Evolutionary conservation across 2,797 vertebrate genomes (phyloP).

Genomic region (Huso huso): DNA sequence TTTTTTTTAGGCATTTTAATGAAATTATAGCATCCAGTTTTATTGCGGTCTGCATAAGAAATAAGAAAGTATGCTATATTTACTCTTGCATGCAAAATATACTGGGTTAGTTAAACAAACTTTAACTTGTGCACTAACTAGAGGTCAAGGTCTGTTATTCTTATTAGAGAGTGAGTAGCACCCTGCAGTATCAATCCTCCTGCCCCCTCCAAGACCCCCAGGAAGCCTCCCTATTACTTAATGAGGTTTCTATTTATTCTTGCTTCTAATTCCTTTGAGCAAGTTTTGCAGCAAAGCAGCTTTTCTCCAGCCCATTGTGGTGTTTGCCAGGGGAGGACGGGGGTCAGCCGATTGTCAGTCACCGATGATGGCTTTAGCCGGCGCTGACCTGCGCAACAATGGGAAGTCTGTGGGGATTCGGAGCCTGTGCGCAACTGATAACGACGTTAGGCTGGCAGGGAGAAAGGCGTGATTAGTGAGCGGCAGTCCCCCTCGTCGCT

Average conservation of each 20-base stretch:
- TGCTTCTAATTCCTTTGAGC: not conserved
- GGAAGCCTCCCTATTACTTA: not conserved
- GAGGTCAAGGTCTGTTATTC: too few relatives aligned
- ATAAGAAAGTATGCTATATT: too few relatives aligned
- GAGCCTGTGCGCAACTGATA: slow-evolving; percentile 45
- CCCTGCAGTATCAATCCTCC: too few relatives aligned
- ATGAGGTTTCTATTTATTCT: not conserved
- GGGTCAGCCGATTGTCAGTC: slow-evolving; percentile 43
- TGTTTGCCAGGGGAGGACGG: not conserved
- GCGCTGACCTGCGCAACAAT: slow-evolving; percentile 34
- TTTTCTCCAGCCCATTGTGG: not conserved
- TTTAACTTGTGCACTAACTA: too few relatives aligned
- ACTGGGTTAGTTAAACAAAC: too few relatives aligned
- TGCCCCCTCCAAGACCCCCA: too few relatives aligned
- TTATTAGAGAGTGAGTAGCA: too few relatives aligned
- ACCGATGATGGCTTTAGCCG: slow-evolving; percentile 31
- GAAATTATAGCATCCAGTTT: too few relatives aligned
- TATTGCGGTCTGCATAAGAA: too few relatives aligned
- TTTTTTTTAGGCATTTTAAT: not conserved
- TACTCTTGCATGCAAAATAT: too few relatives aligned
- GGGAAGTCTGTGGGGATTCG: slow-evolving; percentile 34
- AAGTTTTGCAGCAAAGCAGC: not conserved
- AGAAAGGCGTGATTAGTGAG: slow-evolving; percentile 34
- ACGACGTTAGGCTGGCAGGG: slow-evolving; percentile 32
- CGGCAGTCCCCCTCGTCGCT: slow-evolving; percentile 20